Percentiles rank a stretch among this genome's conserved stretches.
phyloP scores from a whole-genome alignment of 2,797 vertebrate species.

The Triplophysa yarkandensis region DNA sequence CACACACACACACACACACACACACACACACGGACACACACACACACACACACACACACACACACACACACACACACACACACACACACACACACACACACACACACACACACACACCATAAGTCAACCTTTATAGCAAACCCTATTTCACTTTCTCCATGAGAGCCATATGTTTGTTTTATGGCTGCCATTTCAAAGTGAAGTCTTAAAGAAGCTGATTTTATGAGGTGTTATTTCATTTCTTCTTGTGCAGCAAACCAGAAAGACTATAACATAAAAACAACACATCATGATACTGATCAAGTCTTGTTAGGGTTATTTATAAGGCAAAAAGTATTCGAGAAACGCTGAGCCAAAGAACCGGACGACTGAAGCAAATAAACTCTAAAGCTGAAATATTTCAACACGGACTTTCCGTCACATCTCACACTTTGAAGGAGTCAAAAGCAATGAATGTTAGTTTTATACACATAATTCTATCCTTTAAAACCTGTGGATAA shows the following conservation, averaged over 20 bases:
- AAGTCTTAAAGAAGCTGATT: constrained; percentile 7
- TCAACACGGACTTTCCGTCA: no score
- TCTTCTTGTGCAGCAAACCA: not conserved
- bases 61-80: constrained; percentile 32
- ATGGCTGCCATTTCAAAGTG: constrained; percentile 7
- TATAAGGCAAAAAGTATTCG: not conserved
- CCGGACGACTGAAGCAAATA: no score
- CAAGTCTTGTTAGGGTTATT: no score
- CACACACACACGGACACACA: constrained; percentile 40
- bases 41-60: constrained; percentile 38
- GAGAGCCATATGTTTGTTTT: constrained; percentile 52
- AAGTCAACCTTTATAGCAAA: constrained; percentile 65
- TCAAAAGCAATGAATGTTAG: no score
- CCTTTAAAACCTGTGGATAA: no score
- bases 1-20: constrained; percentile 32
- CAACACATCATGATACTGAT: no score
- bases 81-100: constrained; percentile 37
- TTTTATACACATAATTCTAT: no score
- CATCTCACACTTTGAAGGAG: no score
- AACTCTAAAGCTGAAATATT: no score
- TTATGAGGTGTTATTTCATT: constrained; percentile 1
- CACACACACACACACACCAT: constrained; percentile 35
- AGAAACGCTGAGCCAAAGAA: not conserved
- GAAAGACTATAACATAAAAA: not conserved
- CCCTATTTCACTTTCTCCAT: constrained; percentile 55